These are phyloP conservation scores for Pheosia gnoma DNA, from an alignment of 2,888 invertebrate genomes.

Conservation along the genomic window DNA sequence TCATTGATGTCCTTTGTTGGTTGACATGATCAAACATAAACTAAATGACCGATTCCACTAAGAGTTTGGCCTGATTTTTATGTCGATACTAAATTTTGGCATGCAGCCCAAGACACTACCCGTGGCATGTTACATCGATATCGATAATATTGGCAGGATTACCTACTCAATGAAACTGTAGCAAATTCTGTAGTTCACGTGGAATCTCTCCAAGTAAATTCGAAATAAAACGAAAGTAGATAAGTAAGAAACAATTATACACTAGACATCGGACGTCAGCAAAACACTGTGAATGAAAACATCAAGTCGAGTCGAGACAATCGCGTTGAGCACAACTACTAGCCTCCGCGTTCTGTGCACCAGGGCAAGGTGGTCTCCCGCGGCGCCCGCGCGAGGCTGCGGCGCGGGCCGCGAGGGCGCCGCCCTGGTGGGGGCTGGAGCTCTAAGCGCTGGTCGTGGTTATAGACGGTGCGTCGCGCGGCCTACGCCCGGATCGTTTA, in stretches of 20 bases:
- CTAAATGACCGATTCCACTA: conserved; percentile 8
- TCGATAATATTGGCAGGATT: conserved; percentile 13
- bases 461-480: conserved; percentile 72
- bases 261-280: conserved; percentile 59
- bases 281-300: conserved; percentile 79
- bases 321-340: conserved; percentile 58
- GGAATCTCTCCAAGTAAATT: conserved; percentile 28
- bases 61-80: conserved; percentile 21
- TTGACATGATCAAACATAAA: conserved; percentile 7
- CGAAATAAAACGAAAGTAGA: conserved; percentile 60
- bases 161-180: conserved; percentile 17
- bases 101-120: conserved; percentile 13
- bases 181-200: conserved; percentile 18
- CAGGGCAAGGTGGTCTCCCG: conserved; percentile 48
- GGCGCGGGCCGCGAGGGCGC: conserved; percentile 18
- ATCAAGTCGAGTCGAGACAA: conserved; percentile 65
- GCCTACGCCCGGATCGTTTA: conserved; percentile 75
- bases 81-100: conserved; percentile 14
- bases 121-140: conserved; percentile 8
- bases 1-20: too few relatives aligned
- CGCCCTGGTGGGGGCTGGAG: conserved; percentile 40
- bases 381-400: conserved; percentile 27
- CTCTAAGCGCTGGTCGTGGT: conserved; percentile 51
- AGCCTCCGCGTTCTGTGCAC: conserved; percentile 42
- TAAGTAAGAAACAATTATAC: conserved; percentile 48